A percentile compares a stretch with the other conserved stretches of the same genome.
phyloP scores from a whole-genome alignment of 1,140 invertebrate genomes.

The Bombus waltoni region DNA sequence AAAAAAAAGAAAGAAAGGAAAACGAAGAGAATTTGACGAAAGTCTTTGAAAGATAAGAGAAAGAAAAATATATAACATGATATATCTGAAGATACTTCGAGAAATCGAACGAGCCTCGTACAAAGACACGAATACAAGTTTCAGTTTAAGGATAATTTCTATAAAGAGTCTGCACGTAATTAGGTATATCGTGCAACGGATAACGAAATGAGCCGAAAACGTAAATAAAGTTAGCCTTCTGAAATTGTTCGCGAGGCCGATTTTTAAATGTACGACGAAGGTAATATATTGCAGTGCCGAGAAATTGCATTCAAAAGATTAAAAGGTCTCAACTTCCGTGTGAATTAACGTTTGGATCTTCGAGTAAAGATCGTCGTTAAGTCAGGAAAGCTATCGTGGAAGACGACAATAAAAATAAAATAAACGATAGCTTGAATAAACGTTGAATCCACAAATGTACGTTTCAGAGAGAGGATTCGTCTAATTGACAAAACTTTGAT shows the following conservation, averaged over 20 bases:
- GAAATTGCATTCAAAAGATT: neutral
- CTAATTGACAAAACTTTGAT: too few species aligned
- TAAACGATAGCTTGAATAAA: too few species aligned
- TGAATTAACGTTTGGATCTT: neutral
- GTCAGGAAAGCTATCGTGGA: neutral
- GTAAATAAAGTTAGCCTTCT: neutral
- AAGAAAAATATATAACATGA: neutral
- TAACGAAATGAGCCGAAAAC: neutral
- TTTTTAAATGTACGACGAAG: neutral
- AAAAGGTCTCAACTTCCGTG: neutral
- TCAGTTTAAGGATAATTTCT: neutral
- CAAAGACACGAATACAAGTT: too few species aligned
- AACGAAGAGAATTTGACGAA: too few species aligned
- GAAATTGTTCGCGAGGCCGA: neutral
- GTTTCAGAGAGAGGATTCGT: too few species aligned
- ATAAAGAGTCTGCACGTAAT: neutral
- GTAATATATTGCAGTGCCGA: neutral
- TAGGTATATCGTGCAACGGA: too few species aligned
- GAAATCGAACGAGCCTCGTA: slow-evolving; percentile 10
- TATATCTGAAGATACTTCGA: neutral
- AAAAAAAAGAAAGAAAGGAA: neutral
- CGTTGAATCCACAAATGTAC: neutral
- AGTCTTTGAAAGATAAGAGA: neutral
- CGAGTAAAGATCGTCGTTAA: neutral
- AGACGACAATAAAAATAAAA: too few species aligned